Conservation (phyloP, 2,797 vertebrate species). For the Podarcis lilfordi region DNA sequence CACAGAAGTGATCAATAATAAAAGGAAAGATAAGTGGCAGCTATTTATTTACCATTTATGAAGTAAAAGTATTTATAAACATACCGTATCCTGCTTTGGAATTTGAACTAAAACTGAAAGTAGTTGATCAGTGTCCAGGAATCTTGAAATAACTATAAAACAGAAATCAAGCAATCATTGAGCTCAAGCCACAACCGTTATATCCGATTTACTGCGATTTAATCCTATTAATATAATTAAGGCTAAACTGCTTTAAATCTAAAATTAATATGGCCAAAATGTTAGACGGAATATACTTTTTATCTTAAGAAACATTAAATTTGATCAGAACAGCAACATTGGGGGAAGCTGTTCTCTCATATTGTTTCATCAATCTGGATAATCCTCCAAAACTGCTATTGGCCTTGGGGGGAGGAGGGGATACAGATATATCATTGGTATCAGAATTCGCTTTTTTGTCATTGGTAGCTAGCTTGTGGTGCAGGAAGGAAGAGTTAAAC, state of each 20-base stretch:
- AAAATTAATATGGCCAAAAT: not conserved
- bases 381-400: not conserved
- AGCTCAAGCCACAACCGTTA: not conserved
- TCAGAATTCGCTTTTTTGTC: not conserved
- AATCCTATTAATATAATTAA: not conserved
- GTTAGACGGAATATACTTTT: not conserved
- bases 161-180: constrained; percentile 33
- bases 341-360: not conserved
- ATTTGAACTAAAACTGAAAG: constrained; percentile 95
- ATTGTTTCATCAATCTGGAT: not conserved
- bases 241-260: not conserved
- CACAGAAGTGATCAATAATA: not conserved
- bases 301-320: not conserved
- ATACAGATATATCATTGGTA: not conserved
- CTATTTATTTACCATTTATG: constrained; percentile 16
- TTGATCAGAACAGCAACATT: not conserved
- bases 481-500: not conserved
- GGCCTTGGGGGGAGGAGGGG: not conserved
- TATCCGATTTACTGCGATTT: not conserved
- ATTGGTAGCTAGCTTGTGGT: not conserved
- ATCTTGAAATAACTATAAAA: constrained; percentile 89
- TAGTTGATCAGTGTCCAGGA: constrained; percentile 95
- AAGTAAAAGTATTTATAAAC: constrained; percentile 49
- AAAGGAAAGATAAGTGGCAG: constrained; percentile 3
- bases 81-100: constrained; percentile 95